Evolutionary conservation across 1,140 invertebrate genomes (phyloP).

Genomic region (Drosophila aff.): DNA sequence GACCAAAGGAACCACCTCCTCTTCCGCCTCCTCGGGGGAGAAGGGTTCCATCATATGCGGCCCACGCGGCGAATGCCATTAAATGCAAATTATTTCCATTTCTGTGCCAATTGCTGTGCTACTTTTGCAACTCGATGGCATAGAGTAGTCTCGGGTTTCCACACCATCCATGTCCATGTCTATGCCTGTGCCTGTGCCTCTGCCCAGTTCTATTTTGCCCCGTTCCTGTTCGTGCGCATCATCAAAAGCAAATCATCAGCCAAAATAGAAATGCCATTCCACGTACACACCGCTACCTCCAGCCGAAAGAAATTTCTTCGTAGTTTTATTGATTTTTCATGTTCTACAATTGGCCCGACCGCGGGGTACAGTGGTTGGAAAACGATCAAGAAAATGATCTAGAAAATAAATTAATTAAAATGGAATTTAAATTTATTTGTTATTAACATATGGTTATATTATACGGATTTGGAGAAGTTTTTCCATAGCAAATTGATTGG

Average conservation of each 20-base stretch:
- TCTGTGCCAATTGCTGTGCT: slow-evolving; percentile 84
- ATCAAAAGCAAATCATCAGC: slow-evolving; percentile 79
- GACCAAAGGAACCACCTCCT: slow-evolving; percentile 17
- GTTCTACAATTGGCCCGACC: slow-evolving; percentile 52
- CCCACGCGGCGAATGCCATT: slow-evolving; percentile 73
- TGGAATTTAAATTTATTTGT: rapidly evolving
- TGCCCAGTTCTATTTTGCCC: slow-evolving; percentile 41
- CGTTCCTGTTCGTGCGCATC: slow-evolving; percentile 76
- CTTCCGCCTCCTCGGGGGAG: not conserved
- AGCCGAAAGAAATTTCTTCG: slow-evolving; percentile 57
- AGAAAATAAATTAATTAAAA: not conserved
- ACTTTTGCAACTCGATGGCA: slow-evolving; percentile 56
- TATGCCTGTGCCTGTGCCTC: slow-evolving; percentile 4
- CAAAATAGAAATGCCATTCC: slow-evolving; percentile 61
- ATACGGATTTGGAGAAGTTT: too few species aligned
- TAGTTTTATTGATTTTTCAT: slow-evolving; percentile 82
- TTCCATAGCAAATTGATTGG: too few species aligned
- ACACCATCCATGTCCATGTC: slow-evolving; percentile 5
- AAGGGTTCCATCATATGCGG: slow-evolving; percentile 51
- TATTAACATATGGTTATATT: not conserved
- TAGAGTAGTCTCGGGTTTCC: slow-evolving; percentile 19
- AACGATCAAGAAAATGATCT: too few species aligned
- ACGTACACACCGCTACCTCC: slow-evolving; percentile 51
- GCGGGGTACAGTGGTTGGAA: slow-evolving; percentile 19
- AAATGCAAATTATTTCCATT: slow-evolving; percentile 84